These are phyloP conservation scores for Xyrauchen texanus DNA, from an alignment of 2,113 vertebrate species.

Conservation along the genomic window DNA sequence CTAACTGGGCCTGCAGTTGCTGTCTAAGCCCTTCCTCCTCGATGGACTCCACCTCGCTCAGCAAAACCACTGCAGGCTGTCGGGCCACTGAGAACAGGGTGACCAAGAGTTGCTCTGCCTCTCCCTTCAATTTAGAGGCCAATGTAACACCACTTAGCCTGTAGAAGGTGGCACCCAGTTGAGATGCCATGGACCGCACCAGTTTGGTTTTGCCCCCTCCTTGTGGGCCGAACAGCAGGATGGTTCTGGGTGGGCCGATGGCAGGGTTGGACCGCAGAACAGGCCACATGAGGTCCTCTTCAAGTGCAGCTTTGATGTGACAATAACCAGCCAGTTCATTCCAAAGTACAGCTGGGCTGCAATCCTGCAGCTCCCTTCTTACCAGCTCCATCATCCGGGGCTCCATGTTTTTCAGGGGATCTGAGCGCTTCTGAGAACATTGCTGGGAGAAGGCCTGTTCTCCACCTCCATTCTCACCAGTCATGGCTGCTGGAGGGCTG, in stretches of 20 bases:
- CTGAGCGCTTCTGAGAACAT: slow-evolving; percentile 72
- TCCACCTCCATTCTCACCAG: slow-evolving; percentile 71
- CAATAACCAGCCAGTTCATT: slow-evolving; percentile 85
- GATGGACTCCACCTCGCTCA: slow-evolving; percentile 87
- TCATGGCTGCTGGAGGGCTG: slow-evolving; percentile 77
- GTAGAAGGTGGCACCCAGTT: slow-evolving; percentile 88
- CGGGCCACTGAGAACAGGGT: slow-evolving; percentile 85
- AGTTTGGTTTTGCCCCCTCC: slow-evolving; percentile 87
- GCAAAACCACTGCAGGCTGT: slow-evolving; percentile 84
- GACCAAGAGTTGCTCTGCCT: slow-evolving; percentile 87
- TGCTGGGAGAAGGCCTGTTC: slow-evolving; percentile 72
- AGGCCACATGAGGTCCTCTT: slow-evolving; percentile 95
- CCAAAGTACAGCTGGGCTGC: slow-evolving; percentile 86
- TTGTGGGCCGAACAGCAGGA: slow-evolving; percentile 91
- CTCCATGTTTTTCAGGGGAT: slow-evolving; percentile 81
- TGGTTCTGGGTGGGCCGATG: slow-evolving; percentile 75
- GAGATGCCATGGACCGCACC: slow-evolving; percentile 86
- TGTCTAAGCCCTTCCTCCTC: slow-evolving; percentile 76
- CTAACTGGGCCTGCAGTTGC: slow-evolving; percentile 83
- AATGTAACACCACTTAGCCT: slow-evolving; percentile 79
- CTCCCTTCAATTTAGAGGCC: slow-evolving; percentile 83
- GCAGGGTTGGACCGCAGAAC: slow-evolving; percentile 77
- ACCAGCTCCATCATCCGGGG: slow-evolving; percentile 83
- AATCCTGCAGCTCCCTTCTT: slow-evolving; percentile 85
- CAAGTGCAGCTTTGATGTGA: slow-evolving; percentile 85